phyloP scores from a whole-genome alignment of 2,888 invertebrate genomes.

The Cyrtodaria siliqua region DNA sequence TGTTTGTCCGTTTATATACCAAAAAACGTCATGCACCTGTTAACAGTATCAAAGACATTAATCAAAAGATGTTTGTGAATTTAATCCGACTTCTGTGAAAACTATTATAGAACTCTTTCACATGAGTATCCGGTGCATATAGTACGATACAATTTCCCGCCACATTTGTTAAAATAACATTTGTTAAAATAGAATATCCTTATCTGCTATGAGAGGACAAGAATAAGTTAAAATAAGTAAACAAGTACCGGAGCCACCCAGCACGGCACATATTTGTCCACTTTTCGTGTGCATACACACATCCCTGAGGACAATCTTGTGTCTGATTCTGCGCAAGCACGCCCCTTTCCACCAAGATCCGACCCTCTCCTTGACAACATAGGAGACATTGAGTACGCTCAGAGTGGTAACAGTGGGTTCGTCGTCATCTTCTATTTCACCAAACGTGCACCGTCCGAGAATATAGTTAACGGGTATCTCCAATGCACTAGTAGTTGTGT shows the following conservation, averaged over 20 bases:
- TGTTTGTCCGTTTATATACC: too few relatives aligned
- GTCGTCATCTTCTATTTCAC: slow-evolving; percentile 67
- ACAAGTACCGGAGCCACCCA: slow-evolving; percentile 79
- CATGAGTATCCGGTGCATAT: too few relatives aligned
- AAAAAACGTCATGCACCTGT: too few relatives aligned
- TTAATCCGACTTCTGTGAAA: too few relatives aligned
- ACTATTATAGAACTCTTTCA: too few relatives aligned
- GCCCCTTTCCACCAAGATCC: slow-evolving; percentile 80
- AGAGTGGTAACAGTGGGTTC: slow-evolving; percentile 56
- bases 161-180: too few relatives aligned
- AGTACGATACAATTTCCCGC: too few relatives aligned
- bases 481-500: slow-evolving; percentile 51
- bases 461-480: slow-evolving; percentile 67
- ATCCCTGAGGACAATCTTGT: slow-evolving; percentile 74
- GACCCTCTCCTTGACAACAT: slow-evolving; percentile 70
- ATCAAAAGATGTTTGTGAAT: too few relatives aligned
- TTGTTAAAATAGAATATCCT: too few relatives aligned
- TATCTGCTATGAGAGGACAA: too few relatives aligned
- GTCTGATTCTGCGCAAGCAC: slow-evolving; percentile 69
- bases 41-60: too few relatives aligned
- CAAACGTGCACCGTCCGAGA: slow-evolving; percentile 66
- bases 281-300: slow-evolving; percentile 71
- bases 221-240: background rate
- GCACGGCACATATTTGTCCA: slow-evolving; percentile 75
- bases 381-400: slow-evolving; percentile 66